Percentiles rank a stretch among this genome's conserved stretches.
Evolutionary conservation across 2,797 vertebrate genomes (phyloP).

Genomic region (Pipistrellus pygmaeus): DNA sequence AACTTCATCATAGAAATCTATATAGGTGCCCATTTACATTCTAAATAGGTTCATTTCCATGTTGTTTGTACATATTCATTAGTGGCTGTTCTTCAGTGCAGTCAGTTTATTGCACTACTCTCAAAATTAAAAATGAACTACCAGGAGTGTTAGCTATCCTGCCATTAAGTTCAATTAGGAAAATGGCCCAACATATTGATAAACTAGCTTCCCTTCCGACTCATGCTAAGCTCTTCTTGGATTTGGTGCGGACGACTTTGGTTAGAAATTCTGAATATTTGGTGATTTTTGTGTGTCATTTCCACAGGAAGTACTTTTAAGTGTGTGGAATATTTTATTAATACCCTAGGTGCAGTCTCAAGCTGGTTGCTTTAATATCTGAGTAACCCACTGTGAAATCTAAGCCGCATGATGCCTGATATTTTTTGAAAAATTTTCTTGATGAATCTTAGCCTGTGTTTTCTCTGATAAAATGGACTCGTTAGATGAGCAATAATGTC

Average conservation of each 20-base stretch:
- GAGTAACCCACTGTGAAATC: slow-evolving; percentile 44
- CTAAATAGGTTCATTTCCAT: slow-evolving; percentile 69
- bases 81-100: slow-evolving; percentile 66
- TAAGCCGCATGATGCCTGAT: neutral
- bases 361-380: slow-evolving; percentile 59
- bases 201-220: slow-evolving; percentile 30
- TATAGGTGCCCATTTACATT: slow-evolving; percentile 58
- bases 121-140: slow-evolving; percentile 68
- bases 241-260: neutral
- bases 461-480: slow-evolving; percentile 14
- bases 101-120: slow-evolving; percentile 73
- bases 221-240: neutral
- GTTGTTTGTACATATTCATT: slow-evolving; percentile 76
- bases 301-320: slow-evolving; percentile 29
- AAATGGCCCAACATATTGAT: neutral
- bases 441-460: neutral
- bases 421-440: neutral
- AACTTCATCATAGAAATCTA: slow-evolving; percentile 74
- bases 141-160: slow-evolving; percentile 10
- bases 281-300: neutral
- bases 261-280: slow-evolving; percentile 34
- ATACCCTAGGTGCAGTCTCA: slow-evolving; percentile 37
- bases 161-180: slow-evolving; percentile 32
- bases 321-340: slow-evolving; percentile 55
- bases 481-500: neutral